Evolutionary conservation across 2,113 vertebrate species (phyloP).

Genomic region (Mola mola): DNA sequence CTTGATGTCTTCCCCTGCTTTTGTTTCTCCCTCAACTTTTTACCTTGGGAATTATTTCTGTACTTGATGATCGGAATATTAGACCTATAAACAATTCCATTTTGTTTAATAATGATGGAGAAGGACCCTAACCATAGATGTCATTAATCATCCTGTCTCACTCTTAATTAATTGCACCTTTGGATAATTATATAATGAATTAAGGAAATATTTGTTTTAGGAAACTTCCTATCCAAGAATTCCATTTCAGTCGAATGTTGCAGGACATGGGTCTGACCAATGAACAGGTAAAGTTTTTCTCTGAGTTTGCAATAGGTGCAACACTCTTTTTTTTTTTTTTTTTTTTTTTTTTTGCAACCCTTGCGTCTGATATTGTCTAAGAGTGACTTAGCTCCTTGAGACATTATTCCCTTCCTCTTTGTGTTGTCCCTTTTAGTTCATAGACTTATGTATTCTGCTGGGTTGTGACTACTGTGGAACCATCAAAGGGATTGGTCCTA

Average conservation of each 20-base stretch:
- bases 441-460: conserved; percentile 95
- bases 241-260: conserved; percentile 88
- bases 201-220: conserved; percentile 64
- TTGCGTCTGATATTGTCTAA: background rate
- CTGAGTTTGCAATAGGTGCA: too few species aligned
- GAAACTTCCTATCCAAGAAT: conserved; percentile 97
- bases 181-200: too few species aligned
- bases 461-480: conserved; percentile 97
- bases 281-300: conserved; percentile 78
- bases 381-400: background rate
- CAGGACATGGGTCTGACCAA: conserved; percentile 88
- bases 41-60: background rate
- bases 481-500: conserved; percentile 96
- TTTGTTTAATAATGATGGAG: too few species aligned
- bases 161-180: too few species aligned
- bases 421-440: conserved; percentile 79
- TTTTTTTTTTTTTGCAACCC: background rate
- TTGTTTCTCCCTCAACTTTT: background rate
- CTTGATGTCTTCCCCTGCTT: background rate
- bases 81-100: too few species aligned
- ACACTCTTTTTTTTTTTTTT: background rate
- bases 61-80: background rate
- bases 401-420: background rate
- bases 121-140: too few species aligned
- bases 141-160: too few species aligned